phyloP scores from a whole-genome alignment of 2,888 invertebrate genomes.

The Dolomedes plantarius region DNA sequence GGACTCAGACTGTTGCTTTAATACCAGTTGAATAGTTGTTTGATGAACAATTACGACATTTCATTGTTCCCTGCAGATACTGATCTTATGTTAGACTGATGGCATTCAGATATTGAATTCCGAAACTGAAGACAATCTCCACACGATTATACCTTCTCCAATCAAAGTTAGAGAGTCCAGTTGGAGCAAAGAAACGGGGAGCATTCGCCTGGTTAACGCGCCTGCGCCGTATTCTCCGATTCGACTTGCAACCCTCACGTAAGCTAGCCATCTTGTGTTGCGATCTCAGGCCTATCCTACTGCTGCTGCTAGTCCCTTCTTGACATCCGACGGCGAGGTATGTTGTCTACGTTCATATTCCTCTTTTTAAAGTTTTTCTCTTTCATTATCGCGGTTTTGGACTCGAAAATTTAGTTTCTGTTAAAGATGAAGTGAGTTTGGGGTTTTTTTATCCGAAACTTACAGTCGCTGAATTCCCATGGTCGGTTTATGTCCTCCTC shows the following conservation, averaged over 20 bases:
- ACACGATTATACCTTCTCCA: neutral
- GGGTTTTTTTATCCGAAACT: neutral
- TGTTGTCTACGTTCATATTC: constrained; percentile 24
- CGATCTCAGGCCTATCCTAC: constrained; percentile 44
- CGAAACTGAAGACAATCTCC: neutral
- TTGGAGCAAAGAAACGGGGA: neutral
- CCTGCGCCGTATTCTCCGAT: constrained; percentile 33
- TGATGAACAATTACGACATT: no score
- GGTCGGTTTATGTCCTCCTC: neutral
- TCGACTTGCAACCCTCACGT: constrained; percentile 43
- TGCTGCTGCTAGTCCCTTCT: constrained; percentile 61
- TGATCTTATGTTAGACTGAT: no score
- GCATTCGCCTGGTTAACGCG: constrained; percentile 26
- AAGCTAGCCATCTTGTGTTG: constrained; percentile 63
- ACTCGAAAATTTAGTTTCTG: neutral
- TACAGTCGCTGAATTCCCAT: neutral
- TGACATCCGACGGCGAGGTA: constrained; percentile 65
- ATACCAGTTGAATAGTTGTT: no score
- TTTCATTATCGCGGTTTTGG: neutral
- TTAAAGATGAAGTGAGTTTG: neutral
- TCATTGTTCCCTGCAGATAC: no score
- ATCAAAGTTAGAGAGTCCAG: neutral
- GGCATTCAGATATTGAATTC: neutral
- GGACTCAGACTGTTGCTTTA: no score
- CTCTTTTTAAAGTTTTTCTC: neutral